phyloP scores from a whole-genome alignment of 2,888 invertebrate genomes.

The Disparrhopalites patrizii region DNA sequence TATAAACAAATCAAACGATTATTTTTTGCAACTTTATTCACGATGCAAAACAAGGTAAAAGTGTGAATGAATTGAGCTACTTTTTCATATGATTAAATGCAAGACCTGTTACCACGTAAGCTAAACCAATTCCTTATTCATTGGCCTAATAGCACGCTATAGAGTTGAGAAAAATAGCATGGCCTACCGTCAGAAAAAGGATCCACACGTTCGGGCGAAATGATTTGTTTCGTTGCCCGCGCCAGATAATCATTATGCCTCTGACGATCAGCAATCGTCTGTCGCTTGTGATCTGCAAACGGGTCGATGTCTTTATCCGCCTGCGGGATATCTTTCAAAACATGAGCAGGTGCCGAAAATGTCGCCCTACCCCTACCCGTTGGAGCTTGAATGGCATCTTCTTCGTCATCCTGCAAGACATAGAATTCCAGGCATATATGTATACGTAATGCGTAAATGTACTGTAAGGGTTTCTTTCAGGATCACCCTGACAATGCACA shows the following conservation, averaged over 20 bases:
- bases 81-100: too few relatives aligned
- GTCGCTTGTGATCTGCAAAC: conserved; percentile 83
- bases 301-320: conserved; percentile 91
- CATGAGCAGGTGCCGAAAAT: conserved; percentile 79
- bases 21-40: background rate
- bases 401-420: conserved; percentile 80
- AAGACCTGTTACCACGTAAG: too few relatives aligned
- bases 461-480: too few relatives aligned
- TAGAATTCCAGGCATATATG: too few relatives aligned
- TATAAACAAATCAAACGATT: background rate
- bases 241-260: conserved; percentile 81
- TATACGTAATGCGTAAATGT: too few relatives aligned
- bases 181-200: conserved; percentile 99
- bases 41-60: background rate
- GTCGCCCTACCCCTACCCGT: conserved; percentile 66
- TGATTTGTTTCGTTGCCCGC: conserved; percentile 68
- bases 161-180: too few relatives aligned
- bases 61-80: too few relatives aligned
- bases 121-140: background rate
- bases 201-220: conserved; percentile 95
- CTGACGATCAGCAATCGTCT: conserved; percentile 92
- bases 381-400: conserved; percentile 58
- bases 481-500: background rate
- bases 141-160: background rate
- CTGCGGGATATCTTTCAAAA: conserved; percentile 84